Evolutionary conservation across 2,797 vertebrate species (phyloP).

Genomic region (Sebastiscus albofasciatus): DNA sequence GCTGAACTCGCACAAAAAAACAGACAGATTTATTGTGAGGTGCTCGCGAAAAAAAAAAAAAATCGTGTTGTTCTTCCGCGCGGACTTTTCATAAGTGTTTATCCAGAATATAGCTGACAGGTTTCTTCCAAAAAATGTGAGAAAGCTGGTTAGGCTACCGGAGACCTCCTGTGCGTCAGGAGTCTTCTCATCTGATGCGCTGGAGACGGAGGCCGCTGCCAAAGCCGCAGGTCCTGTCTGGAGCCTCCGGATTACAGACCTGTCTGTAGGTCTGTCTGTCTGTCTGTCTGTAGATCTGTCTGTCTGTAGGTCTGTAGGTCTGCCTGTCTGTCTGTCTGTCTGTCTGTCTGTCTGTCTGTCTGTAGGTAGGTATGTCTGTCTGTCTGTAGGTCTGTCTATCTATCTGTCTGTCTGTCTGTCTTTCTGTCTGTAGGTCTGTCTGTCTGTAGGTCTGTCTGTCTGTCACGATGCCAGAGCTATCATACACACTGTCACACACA

Average conservation of each 20-base stretch:
- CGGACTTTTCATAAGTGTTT: conserved; percentile 23
- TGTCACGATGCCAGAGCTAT: conserved; percentile 20
- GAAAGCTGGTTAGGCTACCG: conserved; percentile 20
- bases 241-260: conserved; percentile 44
- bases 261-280: neutral
- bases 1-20: conserved; percentile 6
- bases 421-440: conserved; percentile 9
- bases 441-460: neutral
- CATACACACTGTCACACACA: conserved; percentile 10
- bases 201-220: conserved; percentile 47
- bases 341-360: conserved; percentile 2
- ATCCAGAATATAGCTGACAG: conserved; percentile 33
- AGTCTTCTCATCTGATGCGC: conserved; percentile 50
- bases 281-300: neutral
- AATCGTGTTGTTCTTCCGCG: neutral
- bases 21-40: conserved; percentile 20
- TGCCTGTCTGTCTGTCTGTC: conserved; percentile 27
- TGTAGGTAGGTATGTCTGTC: neutral
- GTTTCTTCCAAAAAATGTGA: conserved; percentile 25
- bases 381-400: neutral
- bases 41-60: neutral
- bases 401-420: neutral
- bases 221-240: conserved; percentile 60
- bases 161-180: conserved; percentile 52
- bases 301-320: neutral